These are phyloP conservation scores for Capra hircus DNA, from an alignment of 2,113 vertebrate species.

Conservation along the genomic window DNA sequence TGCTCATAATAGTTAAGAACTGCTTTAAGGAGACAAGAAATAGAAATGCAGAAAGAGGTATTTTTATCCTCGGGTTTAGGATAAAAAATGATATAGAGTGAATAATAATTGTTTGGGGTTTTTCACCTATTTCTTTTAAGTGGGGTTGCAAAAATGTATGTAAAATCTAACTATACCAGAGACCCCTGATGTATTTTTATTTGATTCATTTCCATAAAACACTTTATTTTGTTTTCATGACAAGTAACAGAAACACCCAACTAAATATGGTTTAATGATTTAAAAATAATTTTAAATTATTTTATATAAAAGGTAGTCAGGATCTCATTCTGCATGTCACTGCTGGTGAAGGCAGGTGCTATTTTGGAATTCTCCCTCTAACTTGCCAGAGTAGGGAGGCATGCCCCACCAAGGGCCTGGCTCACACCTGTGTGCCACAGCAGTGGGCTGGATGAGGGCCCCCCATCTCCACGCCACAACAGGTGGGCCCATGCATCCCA, in stretches of 20 bases:
- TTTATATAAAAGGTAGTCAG: neutral
- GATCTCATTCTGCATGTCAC: too few species aligned
- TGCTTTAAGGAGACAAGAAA: neutral
- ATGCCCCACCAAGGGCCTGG: neutral
- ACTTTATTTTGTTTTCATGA: neutral
- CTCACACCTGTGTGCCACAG: neutral
- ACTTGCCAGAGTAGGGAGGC: neutral
- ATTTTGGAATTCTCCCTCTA: neutral
- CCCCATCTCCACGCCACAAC: neutral
- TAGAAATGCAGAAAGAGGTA: neutral
- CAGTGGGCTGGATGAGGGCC: neutral
- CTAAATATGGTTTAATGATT: neutral
- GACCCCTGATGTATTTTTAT: neutral
- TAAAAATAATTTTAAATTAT: neutral
- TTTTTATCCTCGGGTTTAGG: neutral
- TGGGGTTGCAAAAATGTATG: neutral
- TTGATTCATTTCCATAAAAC: neutral
- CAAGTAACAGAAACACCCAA: neutral
- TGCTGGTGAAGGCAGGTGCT: neutral
- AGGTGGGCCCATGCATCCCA: neutral
- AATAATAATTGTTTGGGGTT: neutral
- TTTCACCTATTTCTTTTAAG: neutral
- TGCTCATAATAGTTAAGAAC: neutral
- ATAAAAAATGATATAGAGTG: neutral
- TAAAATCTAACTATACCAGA: neutral